Base-by-base conservation (phyloP, 2,888 invertebrate species). In the Rhamnusium bicolor region DNA sequence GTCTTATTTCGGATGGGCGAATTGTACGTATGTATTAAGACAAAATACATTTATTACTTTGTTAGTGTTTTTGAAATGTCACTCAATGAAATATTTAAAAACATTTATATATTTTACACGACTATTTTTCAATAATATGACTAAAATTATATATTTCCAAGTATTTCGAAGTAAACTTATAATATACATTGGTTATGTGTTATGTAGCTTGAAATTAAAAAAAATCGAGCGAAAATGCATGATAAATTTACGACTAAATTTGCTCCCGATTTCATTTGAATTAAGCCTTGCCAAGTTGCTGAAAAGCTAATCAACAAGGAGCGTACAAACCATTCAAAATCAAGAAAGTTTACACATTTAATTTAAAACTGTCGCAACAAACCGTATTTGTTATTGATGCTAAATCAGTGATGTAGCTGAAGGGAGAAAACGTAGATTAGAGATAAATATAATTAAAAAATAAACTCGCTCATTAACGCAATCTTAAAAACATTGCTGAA, bases 241-340 rank as follows among this genome's bases (percentile, higher is more conserved):
- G 47, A 24, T 21, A 67, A 67, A 56, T 67, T 29, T 24, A 14
- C 54, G 5, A 12, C 67, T 54, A 49, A 67, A 67, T 67, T 47
- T 62, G n/a, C 19, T 62, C 27, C 58, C 62, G 24, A 62, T 62
- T 62, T 49, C 29, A 63, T 49, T 49, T 63, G 63, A 63, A 51
- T 63, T 63, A 68, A 47, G 62, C 53, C 40, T 27, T 27, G 47
- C 47, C 49, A 70, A 70, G 69, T 77, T 79, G 77, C 69, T 74
- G 79, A 75, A 79, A 74, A 73, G 76, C 73, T 79, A 79, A 79
- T 79, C 79, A 79, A 69, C 75, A 73, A 77, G 74, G 69, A 68
- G 73, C 75, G 72, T 73, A 77, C 74, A 71, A 60, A 65, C 70
- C 71, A 77, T 77, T 76, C 70, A 74, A 75, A 80, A 77, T 79